Base-by-base conservation (phyloP, 1,140 invertebrate species). In the Saccostrea glomerata region DNA sequence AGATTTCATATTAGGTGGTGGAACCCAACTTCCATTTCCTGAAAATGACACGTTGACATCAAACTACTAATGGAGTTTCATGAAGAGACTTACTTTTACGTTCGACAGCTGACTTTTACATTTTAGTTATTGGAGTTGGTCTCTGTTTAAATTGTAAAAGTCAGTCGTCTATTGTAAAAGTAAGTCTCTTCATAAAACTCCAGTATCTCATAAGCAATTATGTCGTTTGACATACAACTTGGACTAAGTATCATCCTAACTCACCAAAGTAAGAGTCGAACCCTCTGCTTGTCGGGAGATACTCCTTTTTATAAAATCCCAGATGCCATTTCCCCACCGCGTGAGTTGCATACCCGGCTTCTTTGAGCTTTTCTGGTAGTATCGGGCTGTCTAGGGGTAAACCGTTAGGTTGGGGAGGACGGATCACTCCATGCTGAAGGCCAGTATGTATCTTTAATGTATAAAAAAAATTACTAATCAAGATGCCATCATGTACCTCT, bases 271-370 rank as follows among this genome's bases (percentile, higher is more conserved):
- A 93, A 0, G 92, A 90, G 89, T 94, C 93, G 86, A 95, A 95
- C 12, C 94, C 94, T 54, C 94, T 84, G 25, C 88, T 90, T 5
- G 85, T 92, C 6, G 94, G 94, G 9, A 91, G 86, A 88, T 93
- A 94, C 60, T 93, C 91, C 40, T 93, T 89, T 55, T 92, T 92
- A 85, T 90, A 94, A 89, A 93, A 94, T 12, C 94, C 94, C 60
- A 94, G 87, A 90, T 95, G 94, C 94, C 94, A 95, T 90, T 94
- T 94, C 2, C 94, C 94, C 1, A 94, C 90, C 73, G 91, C 91
- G 88, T 94, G 92, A 6, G 93, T 94, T 13, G 90, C 66, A 86
- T 94, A 94, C 12, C 92, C 92, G 13, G 89, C 88, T 58, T 92
- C 89, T 56, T 90, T 92, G 83, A 94, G 84, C 60, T 92, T 93